These are phyloP conservation scores for Cheilosia grossa DNA, from an alignment of 2,888 invertebrate species.

Conservation along the genomic window DNA sequence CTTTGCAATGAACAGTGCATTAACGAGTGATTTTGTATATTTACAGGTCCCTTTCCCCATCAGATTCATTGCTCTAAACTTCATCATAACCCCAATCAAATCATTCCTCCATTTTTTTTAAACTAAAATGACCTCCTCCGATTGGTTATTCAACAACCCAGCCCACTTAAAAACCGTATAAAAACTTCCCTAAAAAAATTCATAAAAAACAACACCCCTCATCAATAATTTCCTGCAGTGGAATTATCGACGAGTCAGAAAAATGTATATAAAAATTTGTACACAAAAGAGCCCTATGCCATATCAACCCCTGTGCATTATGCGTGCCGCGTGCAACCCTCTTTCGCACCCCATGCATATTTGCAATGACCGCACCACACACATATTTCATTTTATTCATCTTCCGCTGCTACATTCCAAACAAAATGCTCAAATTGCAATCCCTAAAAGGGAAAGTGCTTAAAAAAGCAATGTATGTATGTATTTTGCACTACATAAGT, in stretches of 20 bases:
- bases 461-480: constrained; percentile 38
- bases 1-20: no score
- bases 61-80: not conserved
- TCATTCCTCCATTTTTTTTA: not conserved
- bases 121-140: not conserved
- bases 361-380: constrained; percentile 57
- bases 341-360: constrained; percentile 50
- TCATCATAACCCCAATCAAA: not conserved
- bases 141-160: constrained; percentile 47
- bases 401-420: constrained; percentile 25
- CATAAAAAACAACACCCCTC: constrained; percentile 62
- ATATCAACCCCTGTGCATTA: constrained; percentile 43
- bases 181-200: constrained; percentile 68
- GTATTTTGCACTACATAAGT: constrained; percentile 44
- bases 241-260: constrained; percentile 66
- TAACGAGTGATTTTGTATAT: no score
- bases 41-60: no score
- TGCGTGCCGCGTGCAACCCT: constrained; percentile 61
- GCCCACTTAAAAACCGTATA: constrained; percentile 49
- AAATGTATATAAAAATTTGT: constrained; percentile 53
- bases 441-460: constrained; percentile 61
- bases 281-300: constrained; percentile 43
- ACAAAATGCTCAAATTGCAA: constrained; percentile 69
- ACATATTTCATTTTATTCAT: constrained; percentile 27
- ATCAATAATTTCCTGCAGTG: constrained; percentile 17